Evolutionary conservation across 2,113 vertebrate species (phyloP).

Genomic region (Dermatemys mawii): DNA sequence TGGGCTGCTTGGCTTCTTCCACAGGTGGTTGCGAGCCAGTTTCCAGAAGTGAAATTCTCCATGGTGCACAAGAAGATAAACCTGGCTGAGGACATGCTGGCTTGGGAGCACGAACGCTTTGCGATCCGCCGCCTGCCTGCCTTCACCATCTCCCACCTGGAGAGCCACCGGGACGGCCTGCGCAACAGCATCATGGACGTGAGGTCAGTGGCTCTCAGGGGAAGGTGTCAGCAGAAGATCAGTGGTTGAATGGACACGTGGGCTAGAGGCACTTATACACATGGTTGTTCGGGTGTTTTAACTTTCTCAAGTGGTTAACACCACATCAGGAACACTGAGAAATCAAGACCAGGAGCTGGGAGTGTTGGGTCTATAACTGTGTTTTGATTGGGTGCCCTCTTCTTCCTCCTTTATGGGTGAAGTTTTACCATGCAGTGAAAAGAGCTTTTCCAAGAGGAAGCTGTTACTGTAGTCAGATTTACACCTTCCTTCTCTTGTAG

Average conservation of each 20-base stretch:
- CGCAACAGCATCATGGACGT: constrained; percentile 97
- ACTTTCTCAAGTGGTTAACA: background rate
- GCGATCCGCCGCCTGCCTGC: constrained; percentile 95
- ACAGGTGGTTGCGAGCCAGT: constrained; percentile 88
- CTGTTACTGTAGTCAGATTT: background rate
- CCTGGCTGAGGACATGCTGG: constrained; percentile 94
- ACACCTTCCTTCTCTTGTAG: constrained; percentile 63
- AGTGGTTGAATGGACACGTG: background rate
- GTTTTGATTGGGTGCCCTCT: fast-evolving
- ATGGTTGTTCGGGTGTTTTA: background rate
- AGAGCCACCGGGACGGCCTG: constrained; percentile 90
- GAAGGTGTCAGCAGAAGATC: background rate
- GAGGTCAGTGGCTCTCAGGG: constrained; percentile 81
- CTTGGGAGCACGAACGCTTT: constrained; percentile 98
- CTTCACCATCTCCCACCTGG: constrained; percentile 94
- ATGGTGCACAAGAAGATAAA: constrained; percentile 99
- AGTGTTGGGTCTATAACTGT: fast-evolving
- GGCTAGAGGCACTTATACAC: constrained; percentile 25
- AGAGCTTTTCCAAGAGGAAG: background rate
- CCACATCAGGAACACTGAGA: background rate
- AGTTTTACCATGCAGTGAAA: background rate
- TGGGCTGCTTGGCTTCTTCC: background rate
- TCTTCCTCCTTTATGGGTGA: fast-evolving
- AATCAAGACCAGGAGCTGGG: background rate
- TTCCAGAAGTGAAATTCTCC: constrained; percentile 92